Conservation (phyloP, 2,888 invertebrate species). For the Drosophila lacicola region DNA sequence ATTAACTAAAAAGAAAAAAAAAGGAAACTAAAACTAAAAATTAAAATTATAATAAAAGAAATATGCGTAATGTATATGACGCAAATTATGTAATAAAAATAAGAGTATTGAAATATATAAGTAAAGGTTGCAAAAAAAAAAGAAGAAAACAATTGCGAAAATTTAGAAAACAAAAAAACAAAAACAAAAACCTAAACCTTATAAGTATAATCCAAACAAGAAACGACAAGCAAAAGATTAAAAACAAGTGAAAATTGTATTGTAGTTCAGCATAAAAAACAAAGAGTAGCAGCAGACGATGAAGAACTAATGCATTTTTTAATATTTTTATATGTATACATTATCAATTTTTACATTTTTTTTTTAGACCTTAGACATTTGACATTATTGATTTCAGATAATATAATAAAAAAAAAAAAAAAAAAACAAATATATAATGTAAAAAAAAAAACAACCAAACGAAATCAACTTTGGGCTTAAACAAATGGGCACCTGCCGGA, state of each 20-base stretch:
- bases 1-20: conserved; percentile 30
- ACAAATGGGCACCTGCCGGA: too few species aligned
- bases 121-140: conserved; percentile 49
- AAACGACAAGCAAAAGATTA: conserved; percentile 42
- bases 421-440: conserved; percentile 13
- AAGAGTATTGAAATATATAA: conserved; percentile 72
- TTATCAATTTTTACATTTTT: conserved; percentile 84
- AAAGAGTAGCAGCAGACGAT: conserved; percentile 50
- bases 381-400: conserved; percentile 84
- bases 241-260: conserved; percentile 66
- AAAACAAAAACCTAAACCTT: conserved; percentile 17
- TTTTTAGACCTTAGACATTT: conserved; percentile 83
- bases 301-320: conserved; percentile 83
- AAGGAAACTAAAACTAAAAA: conserved; percentile 17
- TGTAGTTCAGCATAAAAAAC: conserved; percentile 74
- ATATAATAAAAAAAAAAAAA: conserved; percentile 73
- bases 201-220: conserved; percentile 60
- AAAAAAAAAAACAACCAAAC: conserved; percentile 5
- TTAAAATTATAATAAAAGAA: conserved; percentile 6
- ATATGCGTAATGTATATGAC: conserved; percentile 51
- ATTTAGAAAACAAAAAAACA: conserved; percentile 14
- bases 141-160: conserved; percentile 23
- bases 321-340: conserved; percentile 84
- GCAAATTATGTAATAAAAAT: conserved; percentile 65
- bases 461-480: background rate